A percentile compares a stretch with the other conserved stretches of the same genome.
Conservation (phyloP, 2,113 vertebrate species). For the Dasypus novemcinctus region DNA sequence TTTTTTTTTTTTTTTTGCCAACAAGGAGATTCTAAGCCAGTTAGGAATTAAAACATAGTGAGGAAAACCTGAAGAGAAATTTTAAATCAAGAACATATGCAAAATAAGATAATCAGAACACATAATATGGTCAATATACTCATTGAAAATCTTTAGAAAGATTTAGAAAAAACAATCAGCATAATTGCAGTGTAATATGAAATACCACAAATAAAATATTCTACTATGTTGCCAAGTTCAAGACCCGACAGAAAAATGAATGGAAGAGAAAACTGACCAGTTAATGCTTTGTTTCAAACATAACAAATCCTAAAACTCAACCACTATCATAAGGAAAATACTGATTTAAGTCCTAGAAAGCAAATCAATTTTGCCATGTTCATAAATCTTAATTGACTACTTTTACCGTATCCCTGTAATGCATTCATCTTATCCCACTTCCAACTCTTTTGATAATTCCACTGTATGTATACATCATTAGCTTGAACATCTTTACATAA, state of each 20-base stretch:
- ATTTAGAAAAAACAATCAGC: neutral
- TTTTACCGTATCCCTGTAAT: neutral
- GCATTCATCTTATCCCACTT: neutral
- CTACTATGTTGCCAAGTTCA: neutral
- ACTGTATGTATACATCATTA: neutral
- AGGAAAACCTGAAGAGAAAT: neutral
- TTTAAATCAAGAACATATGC: neutral
- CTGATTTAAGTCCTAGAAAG: neutral
- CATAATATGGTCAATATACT: neutral
- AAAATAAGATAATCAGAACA: neutral
- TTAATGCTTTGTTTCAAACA: neutral
- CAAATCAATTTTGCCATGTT: neutral
- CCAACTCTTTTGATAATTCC: neutral
- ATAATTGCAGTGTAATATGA: neutral
- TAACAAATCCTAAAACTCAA: neutral
- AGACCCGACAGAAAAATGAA: neutral
- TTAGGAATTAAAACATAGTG: constrained; percentile 16
- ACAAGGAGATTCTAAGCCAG: neutral
- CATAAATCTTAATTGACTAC: neutral
- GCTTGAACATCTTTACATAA: constrained; percentile 17
- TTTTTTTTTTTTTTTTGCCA: neutral
- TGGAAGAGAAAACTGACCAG: neutral
- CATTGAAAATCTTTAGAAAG: neutral
- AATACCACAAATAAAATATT: neutral
- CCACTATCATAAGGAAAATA: neutral